These are phyloP conservation scores for Melolontha melolontha DNA, from an alignment of 2,888 invertebrate genomes.

Conservation along the genomic window DNA sequence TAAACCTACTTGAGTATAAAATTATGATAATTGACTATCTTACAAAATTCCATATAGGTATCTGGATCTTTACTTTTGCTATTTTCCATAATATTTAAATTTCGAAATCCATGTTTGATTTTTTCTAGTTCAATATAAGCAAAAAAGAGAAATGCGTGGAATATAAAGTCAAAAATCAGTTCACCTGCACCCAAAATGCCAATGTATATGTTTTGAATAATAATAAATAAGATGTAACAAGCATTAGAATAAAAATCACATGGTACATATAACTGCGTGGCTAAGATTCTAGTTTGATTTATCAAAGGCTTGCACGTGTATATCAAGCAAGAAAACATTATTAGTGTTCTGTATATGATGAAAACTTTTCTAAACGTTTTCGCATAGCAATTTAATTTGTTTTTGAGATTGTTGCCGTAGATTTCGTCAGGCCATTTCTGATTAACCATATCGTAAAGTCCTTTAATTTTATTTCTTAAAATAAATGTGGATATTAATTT, in stretches of 20 bases:
- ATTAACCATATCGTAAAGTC: conserved; percentile 27
- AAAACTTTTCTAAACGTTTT: conserved; percentile 25
- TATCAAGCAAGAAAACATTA: conserved; percentile 13
- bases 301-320: conserved; percentile 34
- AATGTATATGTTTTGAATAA: conserved; percentile 27
- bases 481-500: background rate
- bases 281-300: conserved; percentile 13
- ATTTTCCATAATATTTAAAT: conserved; percentile 29
- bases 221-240: conserved; percentile 23
- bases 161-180: conserved; percentile 31
- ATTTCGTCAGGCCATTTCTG: conserved; percentile 31
- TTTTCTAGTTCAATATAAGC: conserved; percentile 37
- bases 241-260: conserved; percentile 28
- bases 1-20: conserved; percentile 38
- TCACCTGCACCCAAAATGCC: conserved; percentile 1
- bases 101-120: conserved; percentile 40
- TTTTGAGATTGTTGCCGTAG: conserved; percentile 28
- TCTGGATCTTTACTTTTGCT: conserved; percentile 20
- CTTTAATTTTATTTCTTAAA: conserved; percentile 16
- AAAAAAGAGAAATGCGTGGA: conserved; percentile 28
- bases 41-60: conserved; percentile 19
- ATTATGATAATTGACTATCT: conserved; percentile 41
- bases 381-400: too few relatives aligned
- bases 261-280: conserved; percentile 31
- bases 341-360: conserved; percentile 16